A percentile compares a stretch with the other conserved stretches of the same genome.
These are phyloP conservation scores for Drosophila barbarae DNA, from an alignment of 2,888 invertebrate species.

Conservation along the genomic window DNA sequence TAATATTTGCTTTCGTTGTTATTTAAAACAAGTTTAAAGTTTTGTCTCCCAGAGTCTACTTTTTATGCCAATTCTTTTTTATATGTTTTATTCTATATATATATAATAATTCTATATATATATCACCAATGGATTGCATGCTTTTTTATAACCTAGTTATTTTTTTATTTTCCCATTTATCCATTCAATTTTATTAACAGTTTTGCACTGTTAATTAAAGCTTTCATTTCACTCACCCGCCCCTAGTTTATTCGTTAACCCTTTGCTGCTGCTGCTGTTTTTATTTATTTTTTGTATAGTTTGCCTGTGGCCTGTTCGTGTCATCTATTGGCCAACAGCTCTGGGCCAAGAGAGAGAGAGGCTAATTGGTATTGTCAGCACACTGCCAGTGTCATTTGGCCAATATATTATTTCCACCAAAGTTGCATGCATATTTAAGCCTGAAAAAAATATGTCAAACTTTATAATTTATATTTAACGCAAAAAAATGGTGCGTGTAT, in stretches of 20 bases:
- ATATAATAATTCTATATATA: background rate
- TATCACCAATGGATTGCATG: constrained; percentile 35
- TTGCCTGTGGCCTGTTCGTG: constrained; percentile 22
- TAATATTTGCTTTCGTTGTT: constrained; percentile 1
- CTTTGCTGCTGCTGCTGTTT: background rate
- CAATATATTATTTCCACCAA: constrained; percentile 28
- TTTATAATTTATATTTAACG: constrained; percentile 47
- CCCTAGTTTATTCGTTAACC: constrained; percentile 10
- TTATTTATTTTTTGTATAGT: background rate
- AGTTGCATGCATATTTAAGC: constrained; percentile 11
- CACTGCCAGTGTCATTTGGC: constrained; percentile 29
- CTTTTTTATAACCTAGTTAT: constrained; percentile 45
- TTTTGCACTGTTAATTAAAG: constrained; percentile 27
- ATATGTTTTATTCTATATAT: background rate
- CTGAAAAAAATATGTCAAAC: constrained; percentile 48
- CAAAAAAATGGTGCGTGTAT: constrained; percentile 12
- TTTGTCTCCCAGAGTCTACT: background rate
- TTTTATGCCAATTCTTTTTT: background rate
- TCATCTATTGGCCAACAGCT: constrained; percentile 28
- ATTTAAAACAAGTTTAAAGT: background rate
- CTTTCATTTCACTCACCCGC: constrained; percentile 12
- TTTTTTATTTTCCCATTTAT: constrained; percentile 14
- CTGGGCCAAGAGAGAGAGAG: constrained; percentile 15
- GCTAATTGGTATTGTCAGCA: constrained; percentile 39
- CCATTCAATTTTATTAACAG: constrained; percentile 12